A percentile compares a stretch with the other conserved stretches of the same genome.
Evolutionary conservation across 2,888 invertebrate species (phyloP).

Genomic region (Meandrusa payeni): DNA sequence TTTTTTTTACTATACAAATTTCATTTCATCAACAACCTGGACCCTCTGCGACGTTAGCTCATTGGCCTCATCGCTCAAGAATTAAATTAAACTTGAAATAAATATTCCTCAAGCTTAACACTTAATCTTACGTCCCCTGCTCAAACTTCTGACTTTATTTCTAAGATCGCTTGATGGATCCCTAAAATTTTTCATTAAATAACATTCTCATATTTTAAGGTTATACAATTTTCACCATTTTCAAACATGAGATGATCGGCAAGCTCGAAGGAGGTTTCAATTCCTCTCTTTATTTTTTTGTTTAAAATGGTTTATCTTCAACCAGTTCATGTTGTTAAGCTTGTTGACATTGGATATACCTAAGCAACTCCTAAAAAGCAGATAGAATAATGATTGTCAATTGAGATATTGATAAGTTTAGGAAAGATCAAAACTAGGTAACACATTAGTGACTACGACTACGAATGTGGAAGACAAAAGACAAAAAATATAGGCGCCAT

Average conservation of each 20-base stretch:
- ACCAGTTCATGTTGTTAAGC: too few relatives aligned
- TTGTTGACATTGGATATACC: too few relatives aligned
- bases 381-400: too few relatives aligned
- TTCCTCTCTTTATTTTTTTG: too few relatives aligned
- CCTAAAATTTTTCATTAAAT: constrained; percentile 3
- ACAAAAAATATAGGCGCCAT: too few relatives aligned
- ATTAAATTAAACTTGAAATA: constrained; percentile 21
- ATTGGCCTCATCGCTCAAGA: constrained; percentile 16
- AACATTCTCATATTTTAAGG: neutral
- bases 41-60: constrained; percentile 8
- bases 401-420: too few relatives aligned
- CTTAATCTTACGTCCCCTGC: constrained; percentile 14
- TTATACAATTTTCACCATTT: neutral
- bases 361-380: too few relatives aligned
- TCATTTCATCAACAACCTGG: constrained; percentile 17
- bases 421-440: too few relatives aligned
- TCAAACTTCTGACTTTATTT: constrained; percentile 6
- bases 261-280: too few relatives aligned
- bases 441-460: too few relatives aligned
- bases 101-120: constrained; percentile 16
- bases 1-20: constrained; percentile 10
- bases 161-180: constrained; percentile 10
- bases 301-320: too few relatives aligned
- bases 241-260: neutral
- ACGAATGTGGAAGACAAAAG: too few relatives aligned